phyloP scores from a whole-genome alignment of 2,888 invertebrate genomes.

The Blera fallax region DNA sequence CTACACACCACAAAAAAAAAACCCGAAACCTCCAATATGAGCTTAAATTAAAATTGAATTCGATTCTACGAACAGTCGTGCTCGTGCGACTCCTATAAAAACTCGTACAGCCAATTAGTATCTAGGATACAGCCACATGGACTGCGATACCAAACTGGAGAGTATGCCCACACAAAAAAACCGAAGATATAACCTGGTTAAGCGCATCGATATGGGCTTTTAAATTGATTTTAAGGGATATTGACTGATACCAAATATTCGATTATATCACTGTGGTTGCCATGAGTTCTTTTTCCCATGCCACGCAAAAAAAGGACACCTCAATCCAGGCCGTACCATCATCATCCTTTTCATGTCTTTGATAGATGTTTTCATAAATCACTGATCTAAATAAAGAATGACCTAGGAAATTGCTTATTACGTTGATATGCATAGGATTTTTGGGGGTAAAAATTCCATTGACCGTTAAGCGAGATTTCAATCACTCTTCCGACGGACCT shows the following conservation, averaged over 20 bases:
- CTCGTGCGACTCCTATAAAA: background rate
- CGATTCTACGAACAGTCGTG: background rate
- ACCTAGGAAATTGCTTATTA: slow-evolving; percentile 44
- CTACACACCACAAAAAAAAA: background rate
- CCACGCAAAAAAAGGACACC: too few relatives aligned
- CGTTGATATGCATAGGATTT: slow-evolving; percentile 20
- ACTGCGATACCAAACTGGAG: background rate
- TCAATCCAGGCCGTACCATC: background rate
- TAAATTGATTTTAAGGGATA: slow-evolving; percentile 48
- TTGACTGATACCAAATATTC: slow-evolving; percentile 10
- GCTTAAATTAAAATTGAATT: slow-evolving; percentile 58
- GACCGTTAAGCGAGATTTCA: slow-evolving; percentile 50
- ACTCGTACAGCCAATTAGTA: slow-evolving; percentile 30
- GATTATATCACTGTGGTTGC: slow-evolving; percentile 21
- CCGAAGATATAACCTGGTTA: slow-evolving; percentile 20
- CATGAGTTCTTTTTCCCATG: background rate
- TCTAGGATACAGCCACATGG: slow-evolving; percentile 4
- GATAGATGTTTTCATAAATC: slow-evolving; percentile 44
- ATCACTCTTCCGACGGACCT: slow-evolving; percentile 19
- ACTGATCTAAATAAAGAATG: slow-evolving; percentile 23
- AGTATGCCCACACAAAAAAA: background rate
- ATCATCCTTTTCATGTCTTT: slow-evolving; percentile 2
- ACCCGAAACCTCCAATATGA: slow-evolving; percentile 5
- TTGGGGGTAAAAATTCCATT: slow-evolving; percentile 22
- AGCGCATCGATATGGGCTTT: slow-evolving; percentile 41